Percentiles rank a stretch among this genome's conserved stretches.
Evolutionary conservation across 1,140 invertebrate genomes (phyloP).

Genomic region (Drosophila navojoa): DNA sequence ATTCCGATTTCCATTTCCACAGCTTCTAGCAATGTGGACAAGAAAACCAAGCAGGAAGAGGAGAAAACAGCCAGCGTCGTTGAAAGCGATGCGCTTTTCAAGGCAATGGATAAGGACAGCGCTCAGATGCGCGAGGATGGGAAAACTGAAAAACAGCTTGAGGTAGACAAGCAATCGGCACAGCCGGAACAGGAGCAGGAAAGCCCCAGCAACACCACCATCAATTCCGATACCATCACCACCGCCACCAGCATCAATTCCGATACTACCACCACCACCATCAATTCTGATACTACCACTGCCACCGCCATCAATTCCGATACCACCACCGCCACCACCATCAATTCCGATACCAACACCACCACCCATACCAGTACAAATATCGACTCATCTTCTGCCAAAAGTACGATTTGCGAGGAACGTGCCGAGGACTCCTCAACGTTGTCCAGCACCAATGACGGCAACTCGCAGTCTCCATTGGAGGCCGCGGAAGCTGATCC

Average conservation of each 20-base stretch:
- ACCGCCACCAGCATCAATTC: no score
- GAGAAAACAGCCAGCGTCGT: not conserved
- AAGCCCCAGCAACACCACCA: not conserved
- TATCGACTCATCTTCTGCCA: no score
- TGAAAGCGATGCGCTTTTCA: constrained; percentile 58
- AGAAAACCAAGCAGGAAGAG: constrained; percentile 6
- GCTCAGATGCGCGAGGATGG: not conserved
- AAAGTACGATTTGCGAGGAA: constrained; percentile 36
- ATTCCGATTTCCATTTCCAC: not conserved
- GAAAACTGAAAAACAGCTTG: constrained; percentile 46
- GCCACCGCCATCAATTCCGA: no score
- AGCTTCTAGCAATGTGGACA: not conserved
- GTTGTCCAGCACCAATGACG: constrained; percentile 16
- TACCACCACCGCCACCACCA: no score
- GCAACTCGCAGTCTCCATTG: constrained; percentile 36
- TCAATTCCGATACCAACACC: no score
- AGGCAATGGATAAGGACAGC: constrained; percentile 50
- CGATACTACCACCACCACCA: not conserved
- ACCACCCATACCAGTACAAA: no score
- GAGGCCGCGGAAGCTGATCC: constrained; percentile 31
- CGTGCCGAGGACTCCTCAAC: not conserved
- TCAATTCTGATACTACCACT: no score
- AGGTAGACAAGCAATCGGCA: constrained; percentile 20
- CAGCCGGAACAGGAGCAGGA: not conserved
- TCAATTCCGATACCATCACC: no score